phyloP scores from a whole-genome alignment of 2,113 vertebrate genomes.

The Atherinomorus stipes region DNA sequence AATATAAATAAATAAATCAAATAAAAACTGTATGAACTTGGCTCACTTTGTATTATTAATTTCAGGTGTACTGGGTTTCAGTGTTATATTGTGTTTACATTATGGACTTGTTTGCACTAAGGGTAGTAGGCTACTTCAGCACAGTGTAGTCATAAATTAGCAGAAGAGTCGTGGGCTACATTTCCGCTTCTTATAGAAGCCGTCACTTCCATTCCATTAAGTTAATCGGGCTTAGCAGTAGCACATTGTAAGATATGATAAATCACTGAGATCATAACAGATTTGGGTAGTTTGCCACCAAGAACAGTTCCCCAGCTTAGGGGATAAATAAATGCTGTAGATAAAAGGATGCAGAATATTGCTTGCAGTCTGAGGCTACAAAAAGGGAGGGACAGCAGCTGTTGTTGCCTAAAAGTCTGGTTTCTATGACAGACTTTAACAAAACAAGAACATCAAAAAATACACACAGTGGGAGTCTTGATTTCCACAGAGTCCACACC shows the following conservation, averaged over 20 bases:
- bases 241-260: constrained; percentile 56
- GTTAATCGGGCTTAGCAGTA: constrained; percentile 74
- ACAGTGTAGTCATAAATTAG: constrained; percentile 73
- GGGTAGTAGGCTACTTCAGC: constrained; percentile 47
- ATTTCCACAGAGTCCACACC: constrained; percentile 52
- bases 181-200: constrained; percentile 54
- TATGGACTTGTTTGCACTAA: constrained; percentile 64
- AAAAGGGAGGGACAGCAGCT: constrained; percentile 18
- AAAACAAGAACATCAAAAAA: constrained; percentile 68
- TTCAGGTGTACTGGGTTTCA: constrained; percentile 41
- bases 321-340: constrained; percentile 17
- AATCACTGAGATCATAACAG: constrained; percentile 57
- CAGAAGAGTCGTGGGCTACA: constrained; percentile 46
- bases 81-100: constrained; percentile 63
- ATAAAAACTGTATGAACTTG: constrained; percentile 9
- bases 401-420: constrained; percentile 33
- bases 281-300: constrained; percentile 21
- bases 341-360: constrained; percentile 32
- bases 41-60: constrained; percentile 26
- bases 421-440: constrained; percentile 64
- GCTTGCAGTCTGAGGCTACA: constrained; percentile 14
- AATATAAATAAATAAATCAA: too few relatives aligned
- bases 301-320: constrained; percentile 16
- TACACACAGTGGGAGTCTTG: constrained; percentile 43
- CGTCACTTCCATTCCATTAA: constrained; percentile 78